These are phyloP conservation scores for Perca schrenkii DNA, from an alignment of 2,113 vertebrate species.

Conservation along the genomic window DNA sequence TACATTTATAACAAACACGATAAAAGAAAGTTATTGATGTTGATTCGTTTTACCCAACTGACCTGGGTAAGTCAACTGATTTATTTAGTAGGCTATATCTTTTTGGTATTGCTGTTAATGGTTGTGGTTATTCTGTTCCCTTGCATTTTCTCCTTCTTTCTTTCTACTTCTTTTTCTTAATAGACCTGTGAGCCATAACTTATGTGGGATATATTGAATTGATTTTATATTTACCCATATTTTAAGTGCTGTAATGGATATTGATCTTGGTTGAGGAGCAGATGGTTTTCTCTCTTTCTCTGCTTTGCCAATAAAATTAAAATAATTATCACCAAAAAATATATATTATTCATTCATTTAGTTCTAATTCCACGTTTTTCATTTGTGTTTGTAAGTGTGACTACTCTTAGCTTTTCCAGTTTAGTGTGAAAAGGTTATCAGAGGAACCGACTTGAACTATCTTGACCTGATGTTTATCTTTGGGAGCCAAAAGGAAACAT, in stretches of 20 bases:
- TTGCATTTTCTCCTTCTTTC: not conserved
- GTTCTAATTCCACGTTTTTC: too few species aligned
- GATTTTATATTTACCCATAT: too few species aligned
- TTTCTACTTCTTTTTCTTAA: not conserved
- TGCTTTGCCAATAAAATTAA: not conserved
- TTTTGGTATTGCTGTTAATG: not conserved
- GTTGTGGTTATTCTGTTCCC: not conserved
- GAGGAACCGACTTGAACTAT: not conserved
- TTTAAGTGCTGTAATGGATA: too few species aligned
- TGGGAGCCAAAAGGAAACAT: not conserved
- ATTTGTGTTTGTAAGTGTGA: not conserved
- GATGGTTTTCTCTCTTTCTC: not conserved
- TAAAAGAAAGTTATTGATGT: too few species aligned
- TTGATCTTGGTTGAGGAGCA: too few species aligned
- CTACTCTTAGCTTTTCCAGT: not conserved
- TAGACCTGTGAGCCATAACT: not conserved
- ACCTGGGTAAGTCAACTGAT: too few species aligned
- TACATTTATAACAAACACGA: too few species aligned
- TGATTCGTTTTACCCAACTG: too few species aligned
- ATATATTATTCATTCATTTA: not conserved
- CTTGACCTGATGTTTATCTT: constrained; percentile 24
- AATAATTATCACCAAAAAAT: not conserved
- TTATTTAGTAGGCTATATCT: not conserved
- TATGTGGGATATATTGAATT: too few species aligned
- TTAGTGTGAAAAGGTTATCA: not conserved